A percentile compares a stretch with the other conserved stretches of the same genome.
phyloP scores from a whole-genome alignment of 2,888 invertebrate genomes.

The Globia sparganii region DNA sequence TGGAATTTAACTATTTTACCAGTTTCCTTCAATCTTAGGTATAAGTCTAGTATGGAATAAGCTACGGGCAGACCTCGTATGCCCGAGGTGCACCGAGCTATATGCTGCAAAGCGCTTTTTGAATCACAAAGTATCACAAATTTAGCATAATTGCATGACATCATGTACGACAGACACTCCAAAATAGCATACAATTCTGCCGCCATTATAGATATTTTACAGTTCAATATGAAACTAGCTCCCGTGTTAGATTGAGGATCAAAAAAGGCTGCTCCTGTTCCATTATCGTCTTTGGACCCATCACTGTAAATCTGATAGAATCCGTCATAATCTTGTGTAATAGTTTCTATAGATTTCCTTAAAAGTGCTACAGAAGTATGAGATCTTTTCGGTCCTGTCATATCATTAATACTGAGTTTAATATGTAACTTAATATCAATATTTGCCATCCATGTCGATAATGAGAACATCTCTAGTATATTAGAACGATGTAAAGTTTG shows the following conservation, averaged over 20 bases:
- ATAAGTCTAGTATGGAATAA: neutral
- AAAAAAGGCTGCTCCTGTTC: slow-evolving; percentile 10
- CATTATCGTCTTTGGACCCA: slow-evolving; percentile 5
- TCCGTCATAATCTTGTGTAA: neutral
- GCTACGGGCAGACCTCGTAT: neutral
- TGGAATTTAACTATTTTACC: neutral
- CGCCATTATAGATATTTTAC: neutral
- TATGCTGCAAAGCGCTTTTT: neutral
- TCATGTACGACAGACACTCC: neutral
- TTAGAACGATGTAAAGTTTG: slow-evolving; percentile 2
- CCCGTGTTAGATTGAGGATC: slow-evolving; percentile 3
- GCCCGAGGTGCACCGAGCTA: neutral
- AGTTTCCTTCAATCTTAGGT: neutral
- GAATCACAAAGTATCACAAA: neutral
- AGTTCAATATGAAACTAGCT: slow-evolving; percentile 1
- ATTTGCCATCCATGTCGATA: neutral
- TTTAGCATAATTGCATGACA: neutral
- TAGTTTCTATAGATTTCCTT: neutral
- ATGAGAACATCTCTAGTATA: neutral
- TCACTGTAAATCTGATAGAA: slow-evolving; percentile 19
- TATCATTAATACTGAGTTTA: neutral
- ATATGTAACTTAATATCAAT: neutral
- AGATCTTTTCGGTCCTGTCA: neutral
- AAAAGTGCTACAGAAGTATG: neutral
- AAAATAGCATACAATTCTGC: neutral